phyloP scores from a whole-genome alignment of 1,140 invertebrate species.

The Adelges cooleyi region DNA sequence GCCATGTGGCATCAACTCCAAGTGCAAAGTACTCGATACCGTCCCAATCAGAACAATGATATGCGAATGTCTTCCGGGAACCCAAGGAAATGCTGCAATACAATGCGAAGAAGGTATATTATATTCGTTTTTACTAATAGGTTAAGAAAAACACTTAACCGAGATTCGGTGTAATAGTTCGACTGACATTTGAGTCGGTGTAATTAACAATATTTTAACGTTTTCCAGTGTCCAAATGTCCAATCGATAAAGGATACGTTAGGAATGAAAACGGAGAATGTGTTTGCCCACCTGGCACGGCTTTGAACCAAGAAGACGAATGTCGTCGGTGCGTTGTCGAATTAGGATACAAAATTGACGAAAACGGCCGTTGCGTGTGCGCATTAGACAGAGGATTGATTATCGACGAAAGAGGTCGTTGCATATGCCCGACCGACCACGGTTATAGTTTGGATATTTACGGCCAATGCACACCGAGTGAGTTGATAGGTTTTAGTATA shows the following conservation, averaged over 20 bases:
- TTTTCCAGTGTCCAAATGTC: slow-evolving; percentile 49
- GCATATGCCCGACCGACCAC: slow-evolving; percentile 58
- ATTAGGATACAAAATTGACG: slow-evolving; percentile 60
- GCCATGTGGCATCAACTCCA: slow-evolving; percentile 69
- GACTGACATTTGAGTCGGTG: neutral
- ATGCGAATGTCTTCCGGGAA: slow-evolving; percentile 74
- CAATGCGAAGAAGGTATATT: slow-evolving; percentile 57
- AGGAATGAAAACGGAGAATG: slow-evolving; percentile 57
- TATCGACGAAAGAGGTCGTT: slow-evolving; percentile 61
- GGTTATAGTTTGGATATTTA: slow-evolving; percentile 53
- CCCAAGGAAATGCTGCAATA: slow-evolving; percentile 65
- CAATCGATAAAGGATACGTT: slow-evolving; percentile 58
- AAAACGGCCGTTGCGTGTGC: slow-evolving; percentile 66
- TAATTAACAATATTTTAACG: neutral
- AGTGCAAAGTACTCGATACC: slow-evolving; percentile 69
- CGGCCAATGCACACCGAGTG: slow-evolving; percentile 52
- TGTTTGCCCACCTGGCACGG: slow-evolving; percentile 60
- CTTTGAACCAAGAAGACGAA: slow-evolving; percentile 56
- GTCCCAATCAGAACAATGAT: slow-evolving; percentile 74
- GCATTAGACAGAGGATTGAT: slow-evolving; percentile 60
- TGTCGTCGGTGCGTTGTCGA: slow-evolving; percentile 59
- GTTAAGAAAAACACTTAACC: too few species aligned
- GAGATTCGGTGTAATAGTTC: too few species aligned
- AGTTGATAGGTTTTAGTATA: too few species aligned
- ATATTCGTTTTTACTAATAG: neutral